These are phyloP conservation scores for Masnerella sp. DNA, from an alignment of 2,888 invertebrate genomes.

Conservation along the genomic window DNA sequence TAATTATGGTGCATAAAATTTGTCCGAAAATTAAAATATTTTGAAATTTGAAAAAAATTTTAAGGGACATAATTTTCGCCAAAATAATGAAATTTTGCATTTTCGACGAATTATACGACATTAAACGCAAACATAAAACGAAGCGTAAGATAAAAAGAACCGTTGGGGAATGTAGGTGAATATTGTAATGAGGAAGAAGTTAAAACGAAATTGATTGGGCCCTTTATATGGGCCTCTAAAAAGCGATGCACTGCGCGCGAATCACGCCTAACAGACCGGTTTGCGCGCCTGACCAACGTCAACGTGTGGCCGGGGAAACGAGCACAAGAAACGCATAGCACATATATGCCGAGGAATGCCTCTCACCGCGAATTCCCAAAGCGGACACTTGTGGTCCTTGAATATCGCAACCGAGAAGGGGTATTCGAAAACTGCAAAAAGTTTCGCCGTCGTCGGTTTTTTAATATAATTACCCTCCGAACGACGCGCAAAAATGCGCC, in stretches of 20 bases:
- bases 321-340: conserved; percentile 58
- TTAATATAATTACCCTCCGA: conserved; percentile 8
- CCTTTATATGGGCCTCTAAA: conserved; percentile 45
- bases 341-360: conserved; percentile 61
- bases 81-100: too few relatives aligned
- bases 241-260: conserved; percentile 44
- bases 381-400: conserved; percentile 73
- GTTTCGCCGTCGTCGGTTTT: conserved; percentile 14
- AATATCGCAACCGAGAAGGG: conserved; percentile 55
- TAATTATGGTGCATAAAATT: too few relatives aligned
- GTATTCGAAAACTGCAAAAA: conserved; percentile 51
- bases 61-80: too few relatives aligned
- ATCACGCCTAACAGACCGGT: conserved; percentile 67
- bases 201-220: neutral
- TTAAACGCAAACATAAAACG: too few relatives aligned
- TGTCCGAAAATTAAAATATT: too few relatives aligned
- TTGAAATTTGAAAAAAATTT: too few relatives aligned
- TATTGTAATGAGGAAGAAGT: too few relatives aligned
- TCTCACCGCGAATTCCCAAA: conserved; percentile 66
- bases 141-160: too few relatives aligned
- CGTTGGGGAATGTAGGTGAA: too few relatives aligned
- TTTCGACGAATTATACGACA: too few relatives aligned
- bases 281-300: conserved; percentile 68
- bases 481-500: neutral
- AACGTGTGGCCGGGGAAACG: conserved; percentile 60